Base-by-base conservation (phyloP, 2,797 vertebrate genomes). In the Enteromius treurensis region DNA sequence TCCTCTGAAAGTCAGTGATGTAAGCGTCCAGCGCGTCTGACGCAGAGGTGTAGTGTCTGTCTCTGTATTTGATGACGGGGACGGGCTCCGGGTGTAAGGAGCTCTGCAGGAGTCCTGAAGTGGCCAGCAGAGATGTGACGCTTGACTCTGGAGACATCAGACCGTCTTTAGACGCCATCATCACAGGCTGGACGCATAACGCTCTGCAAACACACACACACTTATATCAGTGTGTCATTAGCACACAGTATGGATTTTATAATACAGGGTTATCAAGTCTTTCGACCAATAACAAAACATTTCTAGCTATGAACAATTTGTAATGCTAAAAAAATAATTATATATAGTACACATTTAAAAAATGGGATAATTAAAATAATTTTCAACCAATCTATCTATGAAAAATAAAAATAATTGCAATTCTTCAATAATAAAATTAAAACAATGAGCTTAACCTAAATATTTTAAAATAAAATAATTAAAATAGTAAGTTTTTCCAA, bases 1-100 rank as follows among this genome's bases (percentile, higher is more conserved):
- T 94, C 77, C 87, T 89, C 73, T 97, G 91, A 80, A 96, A 97
- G 81, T 98, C 97, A 55, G 94, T 76, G 26, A 98, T 98, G 88
- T 98, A 98, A 9, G 95, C 97, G 5, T 98, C 95, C 58, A 98
- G 53, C 0, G 96, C 96, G 2, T 94, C 93, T 0, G 96, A 94
- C 4, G 97, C 96, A 0, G 97, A 98, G 21, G 90, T 90, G 47
- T 97, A 98, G 19, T 89, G 73, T 86, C 90, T 93, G 84, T 96
- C 90, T 87, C 94, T 95, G 89, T 95, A 98, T 69, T 67, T 91
- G 87, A 97, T 91, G 73, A 79, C 81, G 34, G 21, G 11, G 0
- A 90, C 67, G 17, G 80, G 81, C 71, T 79, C 82, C 0, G 79
- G 90, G 29, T 11, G 84, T 49, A 90, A 81, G 64, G 79, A 85